Evolutionary conservation across 2,888 invertebrate species (phyloP).

Genomic region (Ichneumon xanthorius): DNA sequence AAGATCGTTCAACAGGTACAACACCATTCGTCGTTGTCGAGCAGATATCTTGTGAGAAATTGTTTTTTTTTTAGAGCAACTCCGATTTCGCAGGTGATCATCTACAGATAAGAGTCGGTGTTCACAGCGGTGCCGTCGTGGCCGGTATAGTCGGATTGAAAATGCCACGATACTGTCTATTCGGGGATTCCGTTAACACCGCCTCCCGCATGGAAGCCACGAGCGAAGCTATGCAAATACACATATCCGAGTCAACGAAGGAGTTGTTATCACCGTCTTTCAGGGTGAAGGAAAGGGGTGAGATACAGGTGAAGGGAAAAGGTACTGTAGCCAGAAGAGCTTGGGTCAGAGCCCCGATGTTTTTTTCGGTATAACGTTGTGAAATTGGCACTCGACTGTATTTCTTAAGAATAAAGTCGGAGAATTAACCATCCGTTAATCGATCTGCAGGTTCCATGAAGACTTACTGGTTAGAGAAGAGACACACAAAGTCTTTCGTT

Average conservation of each 20-base stretch:
- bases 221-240: conserved; percentile 96
- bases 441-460: conserved; percentile 90
- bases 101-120: conserved; percentile 93
- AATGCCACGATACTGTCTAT: conserved; percentile 94
- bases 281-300: conserved; percentile 91
- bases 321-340: conserved; percentile 85
- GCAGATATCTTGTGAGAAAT: neutral
- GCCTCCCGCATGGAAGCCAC: conserved; percentile 97
- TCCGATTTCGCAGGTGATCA: conserved; percentile 88
- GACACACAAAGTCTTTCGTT: conserved; percentile 88
- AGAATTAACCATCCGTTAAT: neutral
- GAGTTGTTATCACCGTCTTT: conserved; percentile 91
- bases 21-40: conserved; percentile 37
- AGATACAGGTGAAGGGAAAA: conserved; percentile 96
- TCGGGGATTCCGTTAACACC: conserved; percentile 96
- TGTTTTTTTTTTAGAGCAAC: neutral
- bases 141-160: conserved; percentile 97
- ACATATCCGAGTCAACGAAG: conserved; percentile 96
- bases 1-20: conserved; percentile 97
- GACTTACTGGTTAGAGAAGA: conserved; percentile 94
- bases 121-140: conserved; percentile 96
- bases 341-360: too few species aligned
- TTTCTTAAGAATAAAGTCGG: too few species aligned
- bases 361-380: too few species aligned
- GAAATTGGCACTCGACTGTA: too few species aligned